Evolutionary conservation across 1,140 invertebrate species (phyloP), one percentile per base, ranked within the genome.

Genomic region (Neuroterus valhalla): DNA sequence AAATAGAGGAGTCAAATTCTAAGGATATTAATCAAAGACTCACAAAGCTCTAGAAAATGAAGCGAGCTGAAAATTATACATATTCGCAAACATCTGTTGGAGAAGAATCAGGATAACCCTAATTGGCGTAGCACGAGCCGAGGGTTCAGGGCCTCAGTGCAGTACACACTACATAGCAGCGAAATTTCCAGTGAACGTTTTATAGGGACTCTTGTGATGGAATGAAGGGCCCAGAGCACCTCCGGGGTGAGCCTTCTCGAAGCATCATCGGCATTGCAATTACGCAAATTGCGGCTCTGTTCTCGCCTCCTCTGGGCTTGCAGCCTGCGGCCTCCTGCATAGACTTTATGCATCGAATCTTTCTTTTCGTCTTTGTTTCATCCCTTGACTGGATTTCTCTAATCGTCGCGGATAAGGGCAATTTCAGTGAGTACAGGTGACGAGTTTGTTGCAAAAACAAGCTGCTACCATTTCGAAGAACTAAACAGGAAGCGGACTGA

Each of bases 201-300:
- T 83, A 81, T 81, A 80, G 67, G 68, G 75, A 71, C 52, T 79
- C 73, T 70, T 76, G 77, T 67, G 69, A 74, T 71, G 75, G 68
- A 74, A 42, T 75, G 74, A 45, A 44, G 66, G 52, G 78, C 76
- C 77, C 62, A 23, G 76, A 68, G 71, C 76, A 72, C 52, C 31
- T 38, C 43, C 75, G 71, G 62, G 67, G 78, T 76, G 78, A 78
- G 72, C 68, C 42, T 76, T 76, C 79, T 71, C 50, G 71, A 46
- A 79, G 75, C 78, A 76, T 81, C 75, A 79, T 75, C 82, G 80
- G 82, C 78, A 86, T 86, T 84, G 83, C 82, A 88, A 88, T 88
- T 88, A 88, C 86, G 86, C 86, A 88, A 88, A 88, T 88, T 88
- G 85, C 85, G 82, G 85, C 82, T 86, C 86, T 83, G 87, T 88